Conservation (phyloP, 2,113 vertebrate species). For the Sialia sialis region DNA sequence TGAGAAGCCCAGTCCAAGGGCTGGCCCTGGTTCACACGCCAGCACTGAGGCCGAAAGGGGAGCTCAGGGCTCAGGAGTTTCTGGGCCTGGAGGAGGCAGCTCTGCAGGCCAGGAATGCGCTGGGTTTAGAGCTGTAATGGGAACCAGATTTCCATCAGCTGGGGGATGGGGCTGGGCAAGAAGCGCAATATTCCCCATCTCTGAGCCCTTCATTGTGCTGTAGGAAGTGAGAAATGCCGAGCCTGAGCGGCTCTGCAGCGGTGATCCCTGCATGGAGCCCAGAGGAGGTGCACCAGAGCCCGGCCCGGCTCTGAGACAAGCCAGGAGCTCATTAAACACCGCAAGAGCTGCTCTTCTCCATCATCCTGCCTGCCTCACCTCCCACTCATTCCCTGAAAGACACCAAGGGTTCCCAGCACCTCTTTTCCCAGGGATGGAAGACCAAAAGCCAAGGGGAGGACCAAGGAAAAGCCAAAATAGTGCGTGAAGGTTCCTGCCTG, state of each 20-base stretch:
- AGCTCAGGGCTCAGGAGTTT: conserved; percentile 9
- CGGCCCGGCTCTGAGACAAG: not conserved
- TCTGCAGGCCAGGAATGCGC: not conserved
- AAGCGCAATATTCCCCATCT: not conserved
- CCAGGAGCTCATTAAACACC: not conserved
- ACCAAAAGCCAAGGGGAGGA: not conserved
- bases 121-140: not conserved
- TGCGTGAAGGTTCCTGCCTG: fast-evolving
- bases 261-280: not conserved
- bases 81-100: not conserved
- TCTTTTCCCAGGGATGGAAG: not conserved
- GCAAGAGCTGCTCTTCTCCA: fast-evolving
- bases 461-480: not conserved
- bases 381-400: not conserved
- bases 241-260: fast-evolving
- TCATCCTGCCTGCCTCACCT: not conserved
- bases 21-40: not conserved
- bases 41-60: not conserved
- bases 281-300: not conserved
- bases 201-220: fast-evolving
- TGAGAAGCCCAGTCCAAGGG: not conserved
- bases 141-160: conserved; percentile 1
- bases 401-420: not conserved
- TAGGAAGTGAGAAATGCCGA: not conserved
- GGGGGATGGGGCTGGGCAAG: not conserved